Percentiles rank a stretch among this genome's conserved stretches.
Evolutionary conservation across 2,888 invertebrate species (phyloP).

Genomic region (Netelia virgata): DNA sequence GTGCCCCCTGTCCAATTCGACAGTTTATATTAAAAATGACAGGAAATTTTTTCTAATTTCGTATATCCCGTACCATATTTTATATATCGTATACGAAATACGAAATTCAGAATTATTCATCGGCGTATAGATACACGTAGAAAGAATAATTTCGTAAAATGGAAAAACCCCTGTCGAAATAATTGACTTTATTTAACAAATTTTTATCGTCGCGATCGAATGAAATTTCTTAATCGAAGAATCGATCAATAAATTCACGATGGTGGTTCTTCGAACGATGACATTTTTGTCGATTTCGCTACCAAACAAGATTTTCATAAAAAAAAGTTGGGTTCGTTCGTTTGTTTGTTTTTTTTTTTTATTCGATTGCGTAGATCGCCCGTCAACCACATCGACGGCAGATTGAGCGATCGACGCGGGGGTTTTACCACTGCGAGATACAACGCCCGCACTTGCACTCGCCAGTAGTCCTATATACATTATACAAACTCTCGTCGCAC

Average conservation of each 20-base stretch:
- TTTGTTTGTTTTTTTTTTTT: too few species aligned
- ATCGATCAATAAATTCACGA: too few species aligned
- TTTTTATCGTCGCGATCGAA: too few species aligned
- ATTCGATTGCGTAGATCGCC: neutral
- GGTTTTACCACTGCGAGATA: neutral
- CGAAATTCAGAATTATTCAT: too few species aligned
- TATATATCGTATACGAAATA: neutral
- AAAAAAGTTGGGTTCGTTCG: neutral
- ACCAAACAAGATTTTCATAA: neutral
- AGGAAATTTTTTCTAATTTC: neutral
- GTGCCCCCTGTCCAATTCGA: neutral
- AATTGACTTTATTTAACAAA: too few species aligned
- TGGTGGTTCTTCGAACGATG: too few species aligned
- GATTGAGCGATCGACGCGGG: neutral
- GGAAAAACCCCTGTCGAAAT: too few species aligned
- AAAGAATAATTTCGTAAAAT: too few species aligned
- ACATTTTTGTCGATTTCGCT: neutral
- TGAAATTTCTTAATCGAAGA: too few species aligned
- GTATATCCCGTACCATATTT: neutral
- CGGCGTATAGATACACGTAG: too few species aligned
- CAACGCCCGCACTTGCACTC: neutral
- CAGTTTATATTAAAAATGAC: slow-evolving; percentile 35
- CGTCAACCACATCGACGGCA: neutral
- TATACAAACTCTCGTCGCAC: slow-evolving; percentile 20
- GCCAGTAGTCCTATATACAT: neutral